phyloP scores from a whole-genome alignment of 2,888 invertebrate species.

The Drosophila neonasuta region DNA sequence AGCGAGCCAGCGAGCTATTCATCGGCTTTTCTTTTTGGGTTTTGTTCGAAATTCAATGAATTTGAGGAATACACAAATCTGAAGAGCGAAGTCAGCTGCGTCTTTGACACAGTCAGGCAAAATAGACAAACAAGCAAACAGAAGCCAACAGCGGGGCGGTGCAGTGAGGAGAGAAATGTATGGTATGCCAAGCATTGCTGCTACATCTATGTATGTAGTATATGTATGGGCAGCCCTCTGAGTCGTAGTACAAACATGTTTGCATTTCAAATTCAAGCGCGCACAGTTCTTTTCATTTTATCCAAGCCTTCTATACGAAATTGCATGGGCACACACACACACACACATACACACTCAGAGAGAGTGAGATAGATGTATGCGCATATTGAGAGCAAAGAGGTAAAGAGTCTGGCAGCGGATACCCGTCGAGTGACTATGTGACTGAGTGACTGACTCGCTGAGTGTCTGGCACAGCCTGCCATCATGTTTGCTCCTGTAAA shows the following conservation, averaged over 20 bases:
- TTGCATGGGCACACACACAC: slow-evolving; percentile 32
- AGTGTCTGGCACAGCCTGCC: slow-evolving; percentile 30
- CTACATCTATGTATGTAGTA: not conserved
- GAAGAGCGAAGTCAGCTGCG: slow-evolving; percentile 34
- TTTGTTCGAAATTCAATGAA: slow-evolving; percentile 62
- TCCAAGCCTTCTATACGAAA: slow-evolving; percentile 29
- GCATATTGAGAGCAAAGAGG: slow-evolving; percentile 15
- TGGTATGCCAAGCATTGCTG: not conserved
- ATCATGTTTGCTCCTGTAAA: slow-evolving; percentile 71
- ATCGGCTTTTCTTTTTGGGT: slow-evolving; percentile 20
- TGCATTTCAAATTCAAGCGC: slow-evolving; percentile 70
- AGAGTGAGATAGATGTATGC: not conserved
- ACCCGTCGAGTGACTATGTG: slow-evolving; percentile 9
- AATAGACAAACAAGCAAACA: slow-evolving; percentile 49
- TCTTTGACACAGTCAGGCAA: slow-evolving; percentile 59
- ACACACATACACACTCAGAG: slow-evolving; percentile 4
- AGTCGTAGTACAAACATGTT: slow-evolving; percentile 53
- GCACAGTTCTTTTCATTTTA: slow-evolving; percentile 39
- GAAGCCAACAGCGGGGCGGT: not conserved
- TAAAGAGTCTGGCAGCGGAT: slow-evolving; percentile 18
- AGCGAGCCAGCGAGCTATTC: slow-evolving; percentile 29
- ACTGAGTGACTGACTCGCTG: slow-evolving; percentile 28
- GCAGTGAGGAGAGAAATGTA: not conserved
- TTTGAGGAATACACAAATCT: slow-evolving; percentile 63
- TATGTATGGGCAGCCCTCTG: slow-evolving; percentile 21